Base-by-base conservation (phyloP, 2,113 vertebrate genomes). In the Hymenochirus boettgeri region DNA sequence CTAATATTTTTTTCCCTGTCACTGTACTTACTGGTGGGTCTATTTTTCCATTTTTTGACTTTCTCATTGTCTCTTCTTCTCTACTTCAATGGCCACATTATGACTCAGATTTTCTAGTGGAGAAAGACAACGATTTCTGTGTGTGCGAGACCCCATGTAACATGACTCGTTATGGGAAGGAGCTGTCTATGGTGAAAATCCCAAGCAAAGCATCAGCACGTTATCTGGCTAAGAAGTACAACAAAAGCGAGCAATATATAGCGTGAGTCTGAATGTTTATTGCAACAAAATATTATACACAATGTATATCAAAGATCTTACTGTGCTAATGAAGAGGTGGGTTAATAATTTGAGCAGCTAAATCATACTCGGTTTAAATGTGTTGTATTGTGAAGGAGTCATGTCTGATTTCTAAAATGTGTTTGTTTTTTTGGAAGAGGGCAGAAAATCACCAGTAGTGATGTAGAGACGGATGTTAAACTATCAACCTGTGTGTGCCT, bases 181-280 rank as follows among this genome's bases (percentile, higher is more conserved):
- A 99, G 85, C 84, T 98, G 79, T 98, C 96, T 78, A 98, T 99
- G 83, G 96, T 99, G 56, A 98, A 94, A 83, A 99, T 99, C 62
- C 96, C 96, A 80, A 99, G 96, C 89, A 98, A 98, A 70, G 96
- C 96, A 1, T 99, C 96, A 0, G 96, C 96, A 75, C 98, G 97
- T 71, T 99, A 99, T 76, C 84, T 99, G 69, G 96, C 96, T 77
- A 99, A 99, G 89, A 99, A 98, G 75, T 97, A 89, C 88, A 99
- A 99, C 92, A 98, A 98, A 75, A 95, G 94, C 0, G 96, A 99
- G 80, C 93, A 98, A 85, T 99, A 99, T 82, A 99, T 99, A 45
- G 83, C 92, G 96, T 98, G 80, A 89, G 74, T 67, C 5, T 29
- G n/a, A 18, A 60, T 42, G 17, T 35, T 35, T 2, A 35, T 35